phyloP scores from a whole-genome alignment of 2,113 vertebrate species.

The Noctilio leporinus region DNA sequence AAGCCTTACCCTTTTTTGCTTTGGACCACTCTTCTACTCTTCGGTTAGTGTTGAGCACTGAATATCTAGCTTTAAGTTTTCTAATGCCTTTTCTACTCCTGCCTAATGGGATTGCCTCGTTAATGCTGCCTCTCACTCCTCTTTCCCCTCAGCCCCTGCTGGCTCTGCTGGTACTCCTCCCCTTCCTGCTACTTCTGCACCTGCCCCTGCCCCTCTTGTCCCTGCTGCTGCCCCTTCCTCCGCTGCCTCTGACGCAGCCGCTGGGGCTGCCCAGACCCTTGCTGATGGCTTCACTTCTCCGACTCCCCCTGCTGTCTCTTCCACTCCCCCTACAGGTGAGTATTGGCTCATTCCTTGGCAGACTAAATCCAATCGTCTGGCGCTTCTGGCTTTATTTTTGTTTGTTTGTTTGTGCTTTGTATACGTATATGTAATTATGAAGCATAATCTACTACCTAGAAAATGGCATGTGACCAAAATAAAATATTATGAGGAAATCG shows the following conservation, averaged over 20 bases:
- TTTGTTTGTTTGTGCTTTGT: not conserved
- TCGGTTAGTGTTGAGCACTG: conserved; percentile 60
- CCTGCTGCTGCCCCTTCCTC: conserved; percentile 80
- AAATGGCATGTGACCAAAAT: not conserved
- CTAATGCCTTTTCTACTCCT: conserved; percentile 70
- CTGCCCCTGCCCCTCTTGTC: conserved; percentile 79
- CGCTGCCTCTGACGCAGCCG: conserved; percentile 83
- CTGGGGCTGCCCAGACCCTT: conserved; percentile 86
- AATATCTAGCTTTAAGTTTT: conserved; percentile 72
- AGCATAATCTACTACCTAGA: not conserved
- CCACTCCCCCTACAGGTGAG: conserved; percentile 93
- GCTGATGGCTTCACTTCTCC: conserved; percentile 91
- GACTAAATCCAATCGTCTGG: conserved; percentile 27
- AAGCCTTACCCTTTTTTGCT: conserved; percentile 50
- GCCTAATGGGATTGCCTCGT: conserved; percentile 59
- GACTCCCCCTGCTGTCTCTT: conserved; percentile 92
- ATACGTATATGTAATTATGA: not conserved
- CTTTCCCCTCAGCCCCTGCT: conserved; percentile 81
- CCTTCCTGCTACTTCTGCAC: conserved; percentile 81
- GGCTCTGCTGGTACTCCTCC: conserved; percentile 86
- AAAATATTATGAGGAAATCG: not conserved
- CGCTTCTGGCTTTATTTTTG: not conserved
- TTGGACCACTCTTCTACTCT: not conserved
- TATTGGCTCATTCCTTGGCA: conserved; percentile 69
- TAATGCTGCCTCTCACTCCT: conserved; percentile 82